These are phyloP conservation scores for Rhimphoctona megacephalus DNA, from an alignment of 2,888 invertebrate species.

Conservation along the genomic window DNA sequence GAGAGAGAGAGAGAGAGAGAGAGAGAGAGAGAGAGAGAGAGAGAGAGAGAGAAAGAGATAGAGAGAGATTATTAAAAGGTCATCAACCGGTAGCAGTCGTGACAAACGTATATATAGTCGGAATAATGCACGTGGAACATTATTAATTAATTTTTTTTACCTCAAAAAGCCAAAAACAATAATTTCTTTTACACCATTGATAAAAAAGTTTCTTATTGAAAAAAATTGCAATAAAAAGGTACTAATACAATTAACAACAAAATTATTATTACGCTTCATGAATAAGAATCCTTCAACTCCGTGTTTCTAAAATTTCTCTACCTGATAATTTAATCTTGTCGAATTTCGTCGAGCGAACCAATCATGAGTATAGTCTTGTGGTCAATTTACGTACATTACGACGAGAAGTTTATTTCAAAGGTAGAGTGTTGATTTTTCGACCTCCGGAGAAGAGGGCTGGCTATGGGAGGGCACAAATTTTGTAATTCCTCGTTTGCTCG, in stretches of 20 bases:
- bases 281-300: neutral
- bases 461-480: neutral
- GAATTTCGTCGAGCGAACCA: neutral
- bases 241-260: neutral
- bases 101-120: neutral
- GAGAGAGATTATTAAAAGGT: slow-evolving; percentile 73
- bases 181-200: neutral
- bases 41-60: slow-evolving; percentile 4
- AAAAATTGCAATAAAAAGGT: neutral
- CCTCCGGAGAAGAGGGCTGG: neutral
- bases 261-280: neutral
- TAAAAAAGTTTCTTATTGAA: neutral
- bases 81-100: slow-evolving; percentile 73
- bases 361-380: neutral
- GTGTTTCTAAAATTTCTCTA: neutral
- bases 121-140: slow-evolving; percentile 26
- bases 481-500: neutral
- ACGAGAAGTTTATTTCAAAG: neutral
- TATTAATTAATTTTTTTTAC: neutral
- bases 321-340: neutral
- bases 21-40: neutral
- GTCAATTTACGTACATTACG: neutral
- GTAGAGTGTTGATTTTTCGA: neutral
- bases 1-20: slow-evolving; percentile 6
- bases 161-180: neutral